Evolutionary conservation across 1,140 invertebrate genomes (phyloP), one percentile per base, ranked within the genome.

Genomic region (Lepidostoma basale): DNA sequence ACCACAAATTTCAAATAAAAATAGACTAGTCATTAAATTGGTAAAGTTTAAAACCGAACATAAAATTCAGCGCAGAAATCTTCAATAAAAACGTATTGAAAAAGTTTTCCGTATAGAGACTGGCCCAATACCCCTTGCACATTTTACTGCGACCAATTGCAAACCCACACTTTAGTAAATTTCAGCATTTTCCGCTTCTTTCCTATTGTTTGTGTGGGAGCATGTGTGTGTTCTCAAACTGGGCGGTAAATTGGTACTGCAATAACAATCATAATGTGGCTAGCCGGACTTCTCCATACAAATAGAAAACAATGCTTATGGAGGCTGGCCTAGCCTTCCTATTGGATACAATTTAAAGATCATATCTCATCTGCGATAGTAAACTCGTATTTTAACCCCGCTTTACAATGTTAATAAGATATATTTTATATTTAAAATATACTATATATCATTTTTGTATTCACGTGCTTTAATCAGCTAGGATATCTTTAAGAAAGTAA

Each of bases 231-330:
- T 45, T 42, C 39, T 56, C 28, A 26, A 39, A 62, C 59, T 47
- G 44, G 54, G 42, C 65, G 62, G 69, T 47, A 67, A 71, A 71
- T 71, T 71, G 69, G 69, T 60, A 67, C 60, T 67, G 49, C 69
- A 71, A 71, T 71, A 71, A 71, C 69, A 71, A 71, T 71, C 69
- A 71, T 71, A 71, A 71, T 71, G 69, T 67, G 63, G 63, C 56
- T 67, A 16, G 56, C 62, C 52, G 62, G 63, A 66, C 69, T 25
- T 26, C 59, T 62, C 49, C 33, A 16, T 23, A 47, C 63, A 45
- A 66, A 58, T 56, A 52, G 23, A 65, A 20, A 49, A 45, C 68
- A 70, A 66, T 70, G 68, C 62, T 70, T 65, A 70, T 60, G 59
- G 26, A 25, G 14, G 54, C 26, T 33, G 33, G 18, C 56, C 18